Conservation (phyloP, 2,888 invertebrate species). For the Cantharis rustica region DNA sequence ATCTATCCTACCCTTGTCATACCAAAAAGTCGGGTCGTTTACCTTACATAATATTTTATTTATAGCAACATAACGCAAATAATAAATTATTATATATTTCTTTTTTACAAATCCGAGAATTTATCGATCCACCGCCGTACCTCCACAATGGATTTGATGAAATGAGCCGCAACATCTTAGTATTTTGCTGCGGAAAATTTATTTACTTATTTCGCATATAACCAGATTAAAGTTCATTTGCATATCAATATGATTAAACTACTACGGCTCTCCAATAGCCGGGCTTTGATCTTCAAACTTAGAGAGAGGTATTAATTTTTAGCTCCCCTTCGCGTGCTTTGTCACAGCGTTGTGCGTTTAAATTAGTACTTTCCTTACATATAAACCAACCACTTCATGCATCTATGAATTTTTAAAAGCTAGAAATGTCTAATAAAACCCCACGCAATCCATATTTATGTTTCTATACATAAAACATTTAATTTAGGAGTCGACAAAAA, state of each 20-base stretch:
- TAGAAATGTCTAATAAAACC: neutral
- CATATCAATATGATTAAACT: neutral
- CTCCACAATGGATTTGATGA: neutral
- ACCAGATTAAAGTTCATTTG: neutral
- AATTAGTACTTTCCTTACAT: slow-evolving; percentile 11
- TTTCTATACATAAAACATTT: slow-evolving; percentile 1
- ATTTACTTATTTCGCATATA: neutral
- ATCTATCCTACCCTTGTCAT: neutral
- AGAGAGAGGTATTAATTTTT: slow-evolving; percentile 10
- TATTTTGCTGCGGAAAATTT: neutral
- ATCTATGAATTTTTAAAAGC: neutral
- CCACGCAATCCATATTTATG: neutral
- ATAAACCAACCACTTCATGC: neutral
- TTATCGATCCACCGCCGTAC: neutral
- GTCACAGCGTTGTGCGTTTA: slow-evolving; percentile 11
- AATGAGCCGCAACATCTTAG: neutral
- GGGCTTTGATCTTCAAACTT: slow-evolving; percentile 13
- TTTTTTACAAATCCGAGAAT: neutral
- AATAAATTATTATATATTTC: neutral
- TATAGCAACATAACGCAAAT: neutral
- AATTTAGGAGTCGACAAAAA: neutral
- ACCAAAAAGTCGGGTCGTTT: slow-evolving; percentile 1
- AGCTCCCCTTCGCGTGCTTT: slow-evolving; percentile 3
- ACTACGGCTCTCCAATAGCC: neutral
- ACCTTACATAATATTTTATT: slow-evolving; percentile 2